Evolutionary conservation across 2,888 invertebrate genomes (phyloP).

Genomic region (Endomychus coccineus): DNA sequence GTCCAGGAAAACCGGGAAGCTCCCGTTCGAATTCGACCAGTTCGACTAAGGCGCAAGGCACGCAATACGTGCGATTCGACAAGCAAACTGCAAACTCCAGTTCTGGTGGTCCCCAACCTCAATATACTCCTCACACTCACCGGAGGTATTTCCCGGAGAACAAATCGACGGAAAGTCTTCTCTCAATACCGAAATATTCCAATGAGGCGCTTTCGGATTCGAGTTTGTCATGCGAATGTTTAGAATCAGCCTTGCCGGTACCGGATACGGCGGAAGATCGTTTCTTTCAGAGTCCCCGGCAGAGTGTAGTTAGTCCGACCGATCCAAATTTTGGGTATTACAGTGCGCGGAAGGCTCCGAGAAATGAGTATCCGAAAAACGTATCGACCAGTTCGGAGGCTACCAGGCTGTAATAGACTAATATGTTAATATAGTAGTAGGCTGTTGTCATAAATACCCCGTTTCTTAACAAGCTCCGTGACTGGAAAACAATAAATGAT

Average conservation of each 20-base stretch:
- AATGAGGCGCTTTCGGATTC: conserved; percentile 51
- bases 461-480: too few relatives aligned
- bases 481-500: neutral
- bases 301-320: conserved; percentile 40
- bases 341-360: conserved; percentile 42
- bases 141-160: conserved; percentile 54
- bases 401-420: conserved; percentile 53
- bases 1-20: conserved; percentile 26
- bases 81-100: conserved; percentile 21
- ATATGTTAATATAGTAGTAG: neutral
- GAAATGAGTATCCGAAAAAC: conserved; percentile 47
- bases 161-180: conserved; percentile 74
- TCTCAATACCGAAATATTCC: conserved; percentile 60
- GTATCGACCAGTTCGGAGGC: conserved; percentile 60
- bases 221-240: conserved; percentile 65
- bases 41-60: conserved; percentile 25
- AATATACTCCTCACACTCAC: conserved; percentile 46
- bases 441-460: too few relatives aligned
- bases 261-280: conserved; percentile 33
- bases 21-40: conserved; percentile 15
- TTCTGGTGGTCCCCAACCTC: conserved; percentile 24
- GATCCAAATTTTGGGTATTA: conserved; percentile 44
- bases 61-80: conserved; percentile 33
- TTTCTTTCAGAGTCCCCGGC: conserved; percentile 40
- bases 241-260: conserved; percentile 40